Evolutionary conservation across 1,140 invertebrate species (phyloP).

Genomic region (Zaprionus camerounensis): DNA sequence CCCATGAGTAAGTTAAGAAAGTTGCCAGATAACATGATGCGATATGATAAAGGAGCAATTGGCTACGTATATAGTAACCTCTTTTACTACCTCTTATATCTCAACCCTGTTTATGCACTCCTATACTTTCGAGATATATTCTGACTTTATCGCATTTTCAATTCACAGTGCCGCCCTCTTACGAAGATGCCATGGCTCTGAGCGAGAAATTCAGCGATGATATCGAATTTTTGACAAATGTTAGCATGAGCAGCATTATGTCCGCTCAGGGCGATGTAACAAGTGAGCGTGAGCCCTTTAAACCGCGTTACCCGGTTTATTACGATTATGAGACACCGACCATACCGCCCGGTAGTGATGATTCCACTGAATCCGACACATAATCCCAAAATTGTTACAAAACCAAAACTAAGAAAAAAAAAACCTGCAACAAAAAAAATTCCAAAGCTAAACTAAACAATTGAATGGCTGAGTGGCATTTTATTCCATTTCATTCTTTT

Average conservation of each 20-base stretch:
- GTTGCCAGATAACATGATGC: not conserved
- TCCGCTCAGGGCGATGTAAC: constrained; percentile 73
- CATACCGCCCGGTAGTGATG: constrained; percentile 84
- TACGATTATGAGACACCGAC: constrained; percentile 83
- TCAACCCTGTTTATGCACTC: no score
- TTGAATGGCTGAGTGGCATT: constrained; percentile 79
- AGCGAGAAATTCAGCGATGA: constrained; percentile 83
- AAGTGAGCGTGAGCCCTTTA: constrained; percentile 79
- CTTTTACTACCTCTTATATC: not conserved
- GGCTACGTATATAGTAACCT: not conserved
- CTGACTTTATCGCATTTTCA: not conserved
- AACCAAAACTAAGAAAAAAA: constrained; percentile 37
- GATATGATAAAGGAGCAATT: no score
- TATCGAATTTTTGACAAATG: constrained; percentile 77
- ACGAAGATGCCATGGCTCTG: constrained; percentile 82
- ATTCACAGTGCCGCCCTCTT: constrained; percentile 77
- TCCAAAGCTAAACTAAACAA: constrained; percentile 46
- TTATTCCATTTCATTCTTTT: constrained; percentile 57
- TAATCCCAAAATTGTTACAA: constrained; percentile 53
- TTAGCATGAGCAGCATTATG: constrained; percentile 82
- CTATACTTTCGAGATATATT: not conserved
- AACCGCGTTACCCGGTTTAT: constrained; percentile 83
- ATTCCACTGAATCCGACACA: constrained; percentile 82
- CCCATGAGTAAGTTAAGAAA: constrained; percentile 70
- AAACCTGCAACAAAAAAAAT: constrained; percentile 15